Conservation (phyloP, 2,113 vertebrate genomes). For the Plectropomus leopardus region DNA sequence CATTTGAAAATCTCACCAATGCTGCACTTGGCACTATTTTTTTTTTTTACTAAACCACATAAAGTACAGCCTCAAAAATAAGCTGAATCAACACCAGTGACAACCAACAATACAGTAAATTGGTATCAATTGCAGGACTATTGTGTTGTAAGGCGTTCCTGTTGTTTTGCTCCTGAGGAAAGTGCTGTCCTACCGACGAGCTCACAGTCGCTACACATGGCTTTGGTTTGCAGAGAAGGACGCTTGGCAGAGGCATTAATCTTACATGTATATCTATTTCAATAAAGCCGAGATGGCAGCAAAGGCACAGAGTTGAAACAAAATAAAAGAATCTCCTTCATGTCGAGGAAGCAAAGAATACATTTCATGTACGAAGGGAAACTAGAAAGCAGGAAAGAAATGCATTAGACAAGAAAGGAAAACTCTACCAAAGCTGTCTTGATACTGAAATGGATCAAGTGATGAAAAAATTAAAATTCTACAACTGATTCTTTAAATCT, state of each 20-base stretch:
- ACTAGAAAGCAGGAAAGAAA: conserved; percentile 8
- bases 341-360: conserved; percentile 9
- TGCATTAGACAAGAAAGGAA: neutral
- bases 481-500: conserved; percentile 38
- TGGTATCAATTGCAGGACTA: neutral
- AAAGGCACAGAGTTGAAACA: conserved; percentile 27
- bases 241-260: conserved; percentile 38
- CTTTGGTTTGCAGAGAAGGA: conserved; percentile 63
- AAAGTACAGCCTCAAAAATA: neutral
- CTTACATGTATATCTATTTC: conserved; percentile 31
- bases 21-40: neutral
- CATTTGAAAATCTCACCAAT: neutral
- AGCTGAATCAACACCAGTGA: conserved; percentile 22
- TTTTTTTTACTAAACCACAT: neutral
- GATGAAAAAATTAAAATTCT: conserved; percentile 10
- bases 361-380: neutral
- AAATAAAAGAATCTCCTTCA: conserved; percentile 2
- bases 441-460: conserved; percentile 27
- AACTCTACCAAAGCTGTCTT: neutral
- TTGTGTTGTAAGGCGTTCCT: neutral
- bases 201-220: conserved; percentile 36
- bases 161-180: conserved; percentile 30
- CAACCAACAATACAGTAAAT: neutral
- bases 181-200: neutral
- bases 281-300: neutral